Evolutionary conservation across 2,888 invertebrate species (phyloP).

Genomic region (Malacosoma neustria): DNA sequence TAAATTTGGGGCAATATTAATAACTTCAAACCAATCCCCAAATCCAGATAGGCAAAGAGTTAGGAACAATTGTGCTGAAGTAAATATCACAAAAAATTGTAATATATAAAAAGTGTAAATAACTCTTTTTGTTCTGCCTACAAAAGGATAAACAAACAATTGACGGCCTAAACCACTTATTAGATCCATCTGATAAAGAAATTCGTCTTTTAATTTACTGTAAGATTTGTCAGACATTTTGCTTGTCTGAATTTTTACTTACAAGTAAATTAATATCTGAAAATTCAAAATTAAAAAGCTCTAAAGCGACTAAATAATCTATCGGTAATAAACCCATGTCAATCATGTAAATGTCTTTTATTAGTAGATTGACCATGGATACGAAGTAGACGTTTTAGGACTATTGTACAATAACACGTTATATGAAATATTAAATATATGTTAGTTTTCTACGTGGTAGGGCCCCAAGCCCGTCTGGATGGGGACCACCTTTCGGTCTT

Average conservation of each 20-base stretch:
- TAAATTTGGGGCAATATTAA: slow-evolving; percentile 49
- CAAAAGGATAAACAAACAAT: slow-evolving; percentile 44
- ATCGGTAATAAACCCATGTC: slow-evolving; percentile 10
- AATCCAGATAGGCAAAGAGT: slow-evolving; percentile 32
- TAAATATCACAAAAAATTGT: slow-evolving; percentile 25
- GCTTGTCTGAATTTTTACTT: no score
- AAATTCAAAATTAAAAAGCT: no score
- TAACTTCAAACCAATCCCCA: slow-evolving; percentile 40
- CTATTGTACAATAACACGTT: no score
- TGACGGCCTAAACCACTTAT: slow-evolving; percentile 30
- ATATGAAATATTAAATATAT: no score
- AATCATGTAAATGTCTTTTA: slow-evolving; percentile 7
- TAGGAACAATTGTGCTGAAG: slow-evolving; percentile 32
- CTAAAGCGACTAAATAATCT: no score
- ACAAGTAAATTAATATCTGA: no score
- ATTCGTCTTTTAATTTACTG: slow-evolving; percentile 20
- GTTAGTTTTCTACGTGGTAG: no score
- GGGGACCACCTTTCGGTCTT: no score
- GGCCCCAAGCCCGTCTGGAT: no score
- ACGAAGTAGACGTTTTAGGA: no score
- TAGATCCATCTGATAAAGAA: slow-evolving; percentile 33
- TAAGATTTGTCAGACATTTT: slow-evolving; percentile 11
- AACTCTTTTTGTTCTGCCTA: slow-evolving; percentile 23
- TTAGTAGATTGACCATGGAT: no score
- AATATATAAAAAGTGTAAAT: slow-evolving; percentile 24